Evolutionary conservation across 92 coral and sea anemone genomes (phyloP), one percentile per base, ranked within the genome.

Genomic region (Pocillopora meandrina): DNA sequence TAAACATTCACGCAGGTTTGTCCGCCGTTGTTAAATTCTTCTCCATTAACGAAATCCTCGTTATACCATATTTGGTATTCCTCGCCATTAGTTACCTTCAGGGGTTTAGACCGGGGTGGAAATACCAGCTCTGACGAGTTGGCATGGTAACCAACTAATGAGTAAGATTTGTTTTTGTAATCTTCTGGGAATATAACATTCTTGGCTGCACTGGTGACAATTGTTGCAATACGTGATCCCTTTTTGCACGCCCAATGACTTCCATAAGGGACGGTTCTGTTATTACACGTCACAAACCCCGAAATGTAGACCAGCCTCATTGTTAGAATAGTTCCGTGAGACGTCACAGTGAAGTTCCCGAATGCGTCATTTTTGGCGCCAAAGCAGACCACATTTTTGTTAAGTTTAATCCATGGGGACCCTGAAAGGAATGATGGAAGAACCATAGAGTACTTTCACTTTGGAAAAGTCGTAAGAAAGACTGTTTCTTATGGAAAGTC

Each of bases 31-130:
- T 82, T 70, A 3, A 0, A 4, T 14, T 82, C 79, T 1, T 1
- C 0, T 7, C 59, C 47, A 16, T 82, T 7, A 21, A 9, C n/a
- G 49, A 71, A 71, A 82, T 82, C 86, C 34, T 71, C 78, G 6
- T 62, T 55, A 34, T 71, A 82, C 86, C 86, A 82, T 71, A 82
- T 23, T 20, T 78, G 35, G 70, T 47, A 82, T 57, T 71, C 83
- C 0, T 79, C 83, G 5, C 74, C 74, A 36, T 61, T 73, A 5
- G 36, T 0, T 18, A 79, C 74, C 16, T 9, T 65, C 63, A 47
- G 73, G 14, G 74, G 74, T 19, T 63, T 56, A n/a, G 59, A 18
- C 13, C 34, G 49, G 19, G 9, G 21, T 3, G 49, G n/a, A 57
- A 49, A 79, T 15, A 79, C n/a, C 10, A 79, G 55, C n/a, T 55